Conservation (phyloP, 2,888 invertebrate species). For the Hydrotaea cyrtoneurina region DNA sequence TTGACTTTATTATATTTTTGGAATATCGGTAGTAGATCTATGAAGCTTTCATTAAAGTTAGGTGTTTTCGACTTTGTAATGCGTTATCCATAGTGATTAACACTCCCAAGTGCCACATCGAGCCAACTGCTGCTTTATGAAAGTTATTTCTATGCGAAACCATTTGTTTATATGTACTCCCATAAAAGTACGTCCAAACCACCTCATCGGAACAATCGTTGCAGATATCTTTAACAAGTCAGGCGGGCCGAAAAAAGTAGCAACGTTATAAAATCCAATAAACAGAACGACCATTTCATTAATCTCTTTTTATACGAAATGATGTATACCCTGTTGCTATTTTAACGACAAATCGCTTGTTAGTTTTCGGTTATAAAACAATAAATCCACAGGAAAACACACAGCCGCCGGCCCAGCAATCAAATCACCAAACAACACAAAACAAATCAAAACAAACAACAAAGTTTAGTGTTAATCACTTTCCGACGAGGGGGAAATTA, state of each 20-base stretch:
- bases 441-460: conserved; percentile 47
- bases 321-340: conserved; percentile 28
- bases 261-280: background rate
- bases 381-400: conserved; percentile 55
- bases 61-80: too few species aligned
- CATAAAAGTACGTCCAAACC: background rate
- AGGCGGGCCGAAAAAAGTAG: background rate
- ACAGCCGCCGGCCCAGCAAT: background rate
- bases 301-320: conserved; percentile 13
- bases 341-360: conserved; percentile 51
- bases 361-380: conserved; percentile 50
- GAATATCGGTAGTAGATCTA: too few species aligned
- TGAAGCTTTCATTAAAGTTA: too few species aligned
- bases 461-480: conserved; percentile 51
- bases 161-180: background rate
- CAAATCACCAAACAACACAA: background rate
- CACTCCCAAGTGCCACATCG: too few species aligned
- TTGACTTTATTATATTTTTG: too few species aligned
- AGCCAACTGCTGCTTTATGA: too few species aligned
- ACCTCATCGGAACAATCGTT: background rate
- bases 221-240: background rate
- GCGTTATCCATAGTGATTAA: too few species aligned
- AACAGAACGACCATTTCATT: conserved; percentile 13
- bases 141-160: background rate
- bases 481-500: conserved; percentile 37